Percentiles rank a stretch among this genome's conserved stretches.
Conservation (phyloP, 2,797 vertebrate genomes). For the Clarias fuscus region DNA sequence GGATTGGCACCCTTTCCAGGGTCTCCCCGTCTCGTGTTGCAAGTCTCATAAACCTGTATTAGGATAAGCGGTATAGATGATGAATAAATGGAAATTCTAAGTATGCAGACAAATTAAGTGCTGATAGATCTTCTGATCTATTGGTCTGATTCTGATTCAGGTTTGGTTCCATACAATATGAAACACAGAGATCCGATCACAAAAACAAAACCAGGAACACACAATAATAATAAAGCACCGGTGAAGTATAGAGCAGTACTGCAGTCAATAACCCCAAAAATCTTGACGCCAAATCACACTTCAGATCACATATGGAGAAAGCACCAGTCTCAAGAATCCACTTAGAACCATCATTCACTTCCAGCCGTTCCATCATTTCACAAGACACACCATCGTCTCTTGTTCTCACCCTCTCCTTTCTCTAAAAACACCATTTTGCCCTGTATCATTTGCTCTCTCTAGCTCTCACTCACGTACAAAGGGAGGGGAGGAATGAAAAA, state of each 20-base stretch:
- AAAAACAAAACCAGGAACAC: not conserved
- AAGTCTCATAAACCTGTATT: no score
- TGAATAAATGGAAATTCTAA: no score
- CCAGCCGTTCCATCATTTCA: not conserved
- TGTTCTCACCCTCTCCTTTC: not conserved
- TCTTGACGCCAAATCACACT: not conserved
- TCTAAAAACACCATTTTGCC: conserved; percentile 26
- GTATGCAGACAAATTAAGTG: not conserved
- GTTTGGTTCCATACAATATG: not conserved
- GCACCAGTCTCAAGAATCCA: not conserved
- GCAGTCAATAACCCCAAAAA: not conserved
- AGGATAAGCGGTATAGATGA: no score
- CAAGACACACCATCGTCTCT: conserved; percentile 2
- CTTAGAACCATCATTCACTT: conserved; percentile 11
- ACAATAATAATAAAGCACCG: not conserved
- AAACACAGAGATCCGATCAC: not conserved
- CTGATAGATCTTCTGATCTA: not conserved
- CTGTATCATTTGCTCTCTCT: conserved; percentile 31
- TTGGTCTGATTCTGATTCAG: not conserved
- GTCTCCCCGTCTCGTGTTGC: no score
- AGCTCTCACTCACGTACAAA: not conserved
- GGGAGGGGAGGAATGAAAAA: conserved; percentile 10
- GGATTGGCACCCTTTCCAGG: no score
- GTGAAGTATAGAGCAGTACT: not conserved
- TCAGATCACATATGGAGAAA: conserved; percentile 18